phyloP scores from a whole-genome alignment of 2,113 vertebrate genomes.

The Dromaius novaehollandiae region DNA sequence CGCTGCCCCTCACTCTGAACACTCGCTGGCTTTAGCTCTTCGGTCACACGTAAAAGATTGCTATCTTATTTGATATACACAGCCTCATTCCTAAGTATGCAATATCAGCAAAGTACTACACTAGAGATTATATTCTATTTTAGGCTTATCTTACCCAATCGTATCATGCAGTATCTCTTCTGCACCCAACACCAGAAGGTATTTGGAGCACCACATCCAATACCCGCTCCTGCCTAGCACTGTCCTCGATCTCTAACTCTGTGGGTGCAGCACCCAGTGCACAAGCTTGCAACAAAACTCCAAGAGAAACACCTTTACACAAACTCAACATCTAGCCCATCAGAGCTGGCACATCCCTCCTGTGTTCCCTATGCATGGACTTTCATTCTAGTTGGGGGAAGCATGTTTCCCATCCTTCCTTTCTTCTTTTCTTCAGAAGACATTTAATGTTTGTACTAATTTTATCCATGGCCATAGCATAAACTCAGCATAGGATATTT shows the following conservation, averaged over 20 bases:
- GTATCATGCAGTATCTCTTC: background rate
- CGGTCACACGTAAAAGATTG: background rate
- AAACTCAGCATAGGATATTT: no score
- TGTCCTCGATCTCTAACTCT: background rate
- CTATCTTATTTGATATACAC: background rate
- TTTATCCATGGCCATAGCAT: no score
- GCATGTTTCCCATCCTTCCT: no score
- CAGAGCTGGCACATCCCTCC: no score
- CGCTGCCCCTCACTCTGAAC: rapidly evolving
- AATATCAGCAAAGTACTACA: background rate
- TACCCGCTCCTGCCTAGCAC: rapidly evolving
- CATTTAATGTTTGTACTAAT: no score
- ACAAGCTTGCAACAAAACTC: background rate
- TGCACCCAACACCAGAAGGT: background rate
- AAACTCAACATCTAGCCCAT: background rate
- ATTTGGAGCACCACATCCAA: background rate
- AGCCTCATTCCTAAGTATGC: background rate
- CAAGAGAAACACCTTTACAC: no score
- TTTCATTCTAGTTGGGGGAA: no score
- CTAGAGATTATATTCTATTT: background rate
- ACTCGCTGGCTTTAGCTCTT: rapidly evolving
- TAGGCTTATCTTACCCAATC: background rate
- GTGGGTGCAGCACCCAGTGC: background rate
- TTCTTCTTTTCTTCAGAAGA: no score
- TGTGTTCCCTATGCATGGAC: no score